Evolutionary conservation across 2,113 vertebrate genomes (phyloP), one percentile per base, ranked within the genome.

Genomic region (Polypterus senegalus): DNA sequence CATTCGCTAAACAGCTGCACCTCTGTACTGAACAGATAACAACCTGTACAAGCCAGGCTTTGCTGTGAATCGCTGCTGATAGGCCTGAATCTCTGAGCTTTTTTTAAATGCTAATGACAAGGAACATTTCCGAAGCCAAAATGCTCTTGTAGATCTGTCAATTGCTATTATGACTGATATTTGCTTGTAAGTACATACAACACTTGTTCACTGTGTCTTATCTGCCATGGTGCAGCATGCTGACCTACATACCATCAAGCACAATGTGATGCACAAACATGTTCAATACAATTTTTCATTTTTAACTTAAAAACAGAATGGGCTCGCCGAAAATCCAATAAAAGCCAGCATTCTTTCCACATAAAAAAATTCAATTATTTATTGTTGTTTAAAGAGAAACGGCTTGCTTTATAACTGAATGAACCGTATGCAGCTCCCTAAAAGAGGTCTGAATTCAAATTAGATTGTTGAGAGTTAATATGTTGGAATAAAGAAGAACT

Each of bases 141-240:
- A 89, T 77, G 86, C 91, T 96, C 91, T 94, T 96, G 94, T 96
- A 98, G 96, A 98, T 98, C 94, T 96, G 94, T 97, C 93, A 97
- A 91, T 92, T 93, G 90, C 92, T 94, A 93, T 97, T 97, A 95
- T 97, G 94, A 98, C 96, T 95, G 94, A 97, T 98, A 98, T 98
- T 97, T 96, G 89, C 94, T 98, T 97, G 94, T 97, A 98, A 97
- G 92, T 95, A 94, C 94, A 97, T 88, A 95, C 89, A 94, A 88
- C 94, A 96, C 96, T 98, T 98, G 92, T 96, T 95, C 91, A 82
- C 86, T 65, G 87, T 80, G 88, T 93, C 94, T 98, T 98, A 98
- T 98, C 96, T 97, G 87, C 69, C 75, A 85, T 83, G 86, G 86
- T 91, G 93, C 96, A 98, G 94, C 93, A 96, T 86, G 90, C 92